Percentiles rank a stretch among this genome's conserved stretches.
phyloP scores from a whole-genome alignment of 2,113 vertebrate species.

The Ailuropoda melanoleuca region DNA sequence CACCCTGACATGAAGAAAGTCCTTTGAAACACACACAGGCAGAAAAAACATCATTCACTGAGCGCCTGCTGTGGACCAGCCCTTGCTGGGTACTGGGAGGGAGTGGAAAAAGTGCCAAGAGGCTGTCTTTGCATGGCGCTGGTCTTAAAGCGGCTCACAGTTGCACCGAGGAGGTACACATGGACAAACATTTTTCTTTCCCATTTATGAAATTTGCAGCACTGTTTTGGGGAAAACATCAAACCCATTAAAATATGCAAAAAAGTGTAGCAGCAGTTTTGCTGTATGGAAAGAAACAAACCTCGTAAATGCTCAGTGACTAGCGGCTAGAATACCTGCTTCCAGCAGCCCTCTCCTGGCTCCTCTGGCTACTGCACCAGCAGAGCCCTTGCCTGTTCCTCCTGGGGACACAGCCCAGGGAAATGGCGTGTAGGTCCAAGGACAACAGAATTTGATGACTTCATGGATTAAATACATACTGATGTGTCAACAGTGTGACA shows the following conservation, averaged over 20 bases:
- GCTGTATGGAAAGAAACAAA: neutral
- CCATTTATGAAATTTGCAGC: neutral
- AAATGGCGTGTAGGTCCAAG: neutral
- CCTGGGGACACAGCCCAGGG: neutral
- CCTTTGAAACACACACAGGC: neutral
- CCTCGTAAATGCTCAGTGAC: neutral
- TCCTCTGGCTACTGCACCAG: neutral
- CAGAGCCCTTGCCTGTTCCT: neutral
- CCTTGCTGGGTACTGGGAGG: neutral
- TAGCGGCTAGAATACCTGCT: neutral
- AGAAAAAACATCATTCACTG: neutral
- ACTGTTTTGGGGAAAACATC: neutral
- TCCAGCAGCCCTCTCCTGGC: neutral
- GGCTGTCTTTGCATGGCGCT: neutral
- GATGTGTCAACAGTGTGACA: neutral
- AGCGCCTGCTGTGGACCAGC: neutral
- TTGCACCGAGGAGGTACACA: fast-evolving
- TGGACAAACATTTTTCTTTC: neutral
- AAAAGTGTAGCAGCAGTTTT: neutral
- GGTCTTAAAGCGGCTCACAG: neutral
- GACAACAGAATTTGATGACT: neutral
- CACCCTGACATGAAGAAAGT: neutral
- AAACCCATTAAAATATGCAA: neutral
- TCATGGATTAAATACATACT: neutral
- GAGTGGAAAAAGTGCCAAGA: neutral